Conservation (phyloP, 1,140 invertebrate species). For the Caenorhabditis remanei region DNA sequence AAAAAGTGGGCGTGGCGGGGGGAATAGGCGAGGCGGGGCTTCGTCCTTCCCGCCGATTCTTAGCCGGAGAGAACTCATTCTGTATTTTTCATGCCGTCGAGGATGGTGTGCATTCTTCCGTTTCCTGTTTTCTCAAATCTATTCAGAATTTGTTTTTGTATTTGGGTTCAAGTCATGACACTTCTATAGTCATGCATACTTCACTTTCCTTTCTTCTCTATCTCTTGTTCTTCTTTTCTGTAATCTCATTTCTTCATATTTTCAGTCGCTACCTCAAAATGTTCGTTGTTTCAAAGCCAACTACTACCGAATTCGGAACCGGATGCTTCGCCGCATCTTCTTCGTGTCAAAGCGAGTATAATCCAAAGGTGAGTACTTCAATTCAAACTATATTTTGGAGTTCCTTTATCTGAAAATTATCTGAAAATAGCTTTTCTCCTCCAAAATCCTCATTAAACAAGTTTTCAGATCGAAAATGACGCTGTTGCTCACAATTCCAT, state of each 20-base stretch:
- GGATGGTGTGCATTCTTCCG: neutral
- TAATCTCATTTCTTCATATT: neutral
- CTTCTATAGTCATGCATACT: no score
- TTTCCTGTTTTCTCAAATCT: neutral
- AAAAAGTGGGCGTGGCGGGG: neutral
- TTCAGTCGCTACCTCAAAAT: constrained; percentile 4
- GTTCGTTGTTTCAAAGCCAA: constrained; percentile 21
- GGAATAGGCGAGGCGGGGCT: neutral
- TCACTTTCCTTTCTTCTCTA: no score
- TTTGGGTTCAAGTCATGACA: neutral
- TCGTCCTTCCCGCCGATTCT: neutral
- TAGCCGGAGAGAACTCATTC: neutral
- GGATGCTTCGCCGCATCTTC: constrained; percentile 32
- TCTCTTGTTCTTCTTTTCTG: neutral
- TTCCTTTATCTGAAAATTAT: no score
- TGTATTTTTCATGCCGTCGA: neutral
- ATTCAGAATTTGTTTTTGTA: neutral
- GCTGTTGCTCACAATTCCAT: constrained; percentile 18
- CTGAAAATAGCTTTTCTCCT: neutral
- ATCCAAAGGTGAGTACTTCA: constrained; percentile 12
- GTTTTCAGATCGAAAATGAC: constrained; percentile 12
- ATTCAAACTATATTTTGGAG: neutral
- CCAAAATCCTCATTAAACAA: neutral
- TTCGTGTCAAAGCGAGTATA: constrained; percentile 37
- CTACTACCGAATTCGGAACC: neutral